phyloP scores from a whole-genome alignment of 2,113 vertebrate genomes.

The Xenopus tropicalis region DNA sequence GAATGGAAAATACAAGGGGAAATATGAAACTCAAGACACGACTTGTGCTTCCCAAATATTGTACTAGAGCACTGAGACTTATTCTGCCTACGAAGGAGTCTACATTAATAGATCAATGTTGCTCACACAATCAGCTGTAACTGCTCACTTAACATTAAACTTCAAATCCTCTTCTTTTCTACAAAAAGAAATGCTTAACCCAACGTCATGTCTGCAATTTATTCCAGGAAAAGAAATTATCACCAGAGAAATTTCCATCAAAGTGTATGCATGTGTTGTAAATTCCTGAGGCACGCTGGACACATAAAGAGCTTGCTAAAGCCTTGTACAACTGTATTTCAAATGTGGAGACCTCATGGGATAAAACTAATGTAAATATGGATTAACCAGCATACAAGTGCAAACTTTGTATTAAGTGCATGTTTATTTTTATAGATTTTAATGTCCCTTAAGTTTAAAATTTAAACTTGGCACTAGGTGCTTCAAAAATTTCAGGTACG shows the following conservation, averaged over 20 bases:
- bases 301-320: too few relatives aligned
- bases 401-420: too few relatives aligned
- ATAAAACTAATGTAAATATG: too few relatives aligned
- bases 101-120: background rate
- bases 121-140: background rate
- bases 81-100: background rate
- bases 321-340: too few relatives aligned
- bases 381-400: too few relatives aligned
- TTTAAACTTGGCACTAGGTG: too few relatives aligned
- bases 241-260: background rate
- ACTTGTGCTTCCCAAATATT: constrained; percentile 1
- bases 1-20: background rate
- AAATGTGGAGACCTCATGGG: too few relatives aligned
- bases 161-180: background rate
- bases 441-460: too few relatives aligned
- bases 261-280: background rate
- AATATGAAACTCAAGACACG: constrained; percentile 10
- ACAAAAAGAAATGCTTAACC: background rate
- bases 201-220: background rate
- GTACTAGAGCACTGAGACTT: too few relatives aligned
- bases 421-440: too few relatives aligned
- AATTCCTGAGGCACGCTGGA: too few relatives aligned
- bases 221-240: background rate
- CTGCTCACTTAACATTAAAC: constrained; percentile 3
- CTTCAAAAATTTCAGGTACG: too few relatives aligned